Percentiles rank a stretch among this genome's conserved stretches.
These are phyloP conservation scores for Verasper variegatus DNA, from an alignment of 2,113 vertebrate genomes.

Conservation along the genomic window DNA sequence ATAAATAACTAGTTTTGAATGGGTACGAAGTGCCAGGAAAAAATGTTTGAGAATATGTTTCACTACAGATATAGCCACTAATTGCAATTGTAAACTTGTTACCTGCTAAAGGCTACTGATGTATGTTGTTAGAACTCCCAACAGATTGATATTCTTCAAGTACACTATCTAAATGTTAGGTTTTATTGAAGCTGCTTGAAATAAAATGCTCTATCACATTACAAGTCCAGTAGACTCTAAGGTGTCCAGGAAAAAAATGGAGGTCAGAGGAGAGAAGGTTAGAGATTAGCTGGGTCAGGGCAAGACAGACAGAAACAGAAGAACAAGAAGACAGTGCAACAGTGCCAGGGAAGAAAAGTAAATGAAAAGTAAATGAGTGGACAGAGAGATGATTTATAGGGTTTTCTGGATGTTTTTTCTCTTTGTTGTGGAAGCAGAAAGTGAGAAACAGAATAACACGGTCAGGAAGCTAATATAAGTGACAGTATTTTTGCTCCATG, in stretches of 20 bases:
- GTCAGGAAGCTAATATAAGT: conserved; percentile 47
- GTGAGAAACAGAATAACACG: conserved; percentile 33
- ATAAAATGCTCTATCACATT: conserved; percentile 30
- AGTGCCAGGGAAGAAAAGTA: neutral
- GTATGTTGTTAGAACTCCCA: neutral
- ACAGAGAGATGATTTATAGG: conserved; percentile 34
- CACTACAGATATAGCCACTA: too few species aligned
- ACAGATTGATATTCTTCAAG: neutral
- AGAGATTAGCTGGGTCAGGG: neutral
- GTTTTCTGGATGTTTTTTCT: conserved; percentile 28
- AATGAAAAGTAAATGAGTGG: conserved; percentile 5
- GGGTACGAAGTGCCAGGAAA: too few species aligned
- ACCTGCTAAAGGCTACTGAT: too few species aligned
- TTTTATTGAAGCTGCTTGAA: conserved; percentile 37
- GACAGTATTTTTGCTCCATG: conserved; percentile 38
- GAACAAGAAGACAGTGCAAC: conserved; percentile 1
- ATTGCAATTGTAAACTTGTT: too few species aligned
- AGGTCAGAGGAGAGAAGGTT: neutral
- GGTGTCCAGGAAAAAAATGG: conserved; percentile 4
- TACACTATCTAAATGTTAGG: conserved; percentile 30
- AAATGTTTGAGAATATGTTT: too few species aligned
- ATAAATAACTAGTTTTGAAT: too few species aligned
- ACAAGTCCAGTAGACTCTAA: conserved; percentile 7
- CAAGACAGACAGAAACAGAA: conserved; percentile 15
- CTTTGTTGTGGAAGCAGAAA: conserved; percentile 16